Evolutionary conservation across 2,888 invertebrate species (phyloP).

Genomic region (Drosophila macrospina): DNA sequence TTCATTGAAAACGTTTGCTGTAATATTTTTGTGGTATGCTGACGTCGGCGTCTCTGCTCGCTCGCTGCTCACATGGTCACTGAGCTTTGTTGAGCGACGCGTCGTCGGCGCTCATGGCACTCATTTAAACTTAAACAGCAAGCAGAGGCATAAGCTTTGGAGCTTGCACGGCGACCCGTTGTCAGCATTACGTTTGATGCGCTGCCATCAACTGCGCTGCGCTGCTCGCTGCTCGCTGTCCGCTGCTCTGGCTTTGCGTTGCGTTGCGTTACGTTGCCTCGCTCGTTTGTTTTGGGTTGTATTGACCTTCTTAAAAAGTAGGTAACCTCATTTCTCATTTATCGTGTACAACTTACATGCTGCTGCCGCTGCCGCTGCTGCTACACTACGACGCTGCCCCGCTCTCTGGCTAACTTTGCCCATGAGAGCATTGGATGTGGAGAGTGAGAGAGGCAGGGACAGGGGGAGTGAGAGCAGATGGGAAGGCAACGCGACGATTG

Average conservation of each 20-base stretch:
- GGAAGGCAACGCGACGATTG: conserved; percentile 18
- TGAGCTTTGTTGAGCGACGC: conserved; percentile 69
- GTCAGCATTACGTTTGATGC: conserved; percentile 43
- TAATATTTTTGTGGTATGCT: conserved; percentile 75
- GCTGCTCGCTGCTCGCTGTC: conserved; percentile 29
- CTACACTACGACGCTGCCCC: conserved; percentile 21
- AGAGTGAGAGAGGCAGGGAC: not conserved
- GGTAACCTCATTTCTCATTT: conserved; percentile 85
- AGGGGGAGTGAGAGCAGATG: not conserved
- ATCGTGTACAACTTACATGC: conserved; percentile 83
- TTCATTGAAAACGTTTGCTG: conserved; percentile 80
- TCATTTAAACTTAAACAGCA: conserved; percentile 61
- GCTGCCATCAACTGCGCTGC: conserved; percentile 24
- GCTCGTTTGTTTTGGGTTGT: conserved; percentile 82
- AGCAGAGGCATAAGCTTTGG: conserved; percentile 30
- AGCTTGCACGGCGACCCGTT: conserved; percentile 36
- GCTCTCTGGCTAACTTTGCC: conserved; percentile 30
- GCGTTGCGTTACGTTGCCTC: conserved; percentile 67
- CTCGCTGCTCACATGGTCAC: conserved; percentile 77
- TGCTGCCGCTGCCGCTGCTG: conserved; percentile 35
- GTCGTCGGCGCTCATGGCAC: conserved; percentile 47
- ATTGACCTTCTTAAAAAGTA: conserved; percentile 85
- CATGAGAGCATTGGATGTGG: conserved; percentile 12
- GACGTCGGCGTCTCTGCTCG: conserved; percentile 38
- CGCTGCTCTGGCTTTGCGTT: conserved; percentile 42